Evolutionary conservation across 2,888 invertebrate genomes (phyloP), one percentile per base, ranked within the genome.

Genomic region (Drosophila yooni): DNA sequence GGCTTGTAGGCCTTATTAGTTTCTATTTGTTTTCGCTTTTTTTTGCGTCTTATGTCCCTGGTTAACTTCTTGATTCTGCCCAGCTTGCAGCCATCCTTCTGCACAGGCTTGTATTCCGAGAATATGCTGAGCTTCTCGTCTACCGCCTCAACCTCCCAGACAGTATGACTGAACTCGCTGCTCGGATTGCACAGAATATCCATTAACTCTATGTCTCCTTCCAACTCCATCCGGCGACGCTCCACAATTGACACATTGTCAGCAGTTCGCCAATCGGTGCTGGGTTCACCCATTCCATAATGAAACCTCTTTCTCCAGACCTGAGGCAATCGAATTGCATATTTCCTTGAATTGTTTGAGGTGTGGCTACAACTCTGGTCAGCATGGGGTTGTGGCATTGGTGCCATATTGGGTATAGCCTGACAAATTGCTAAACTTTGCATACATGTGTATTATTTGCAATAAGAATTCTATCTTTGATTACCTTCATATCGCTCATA

Each of bases 171-270:
- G 8, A 84, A 74, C 2, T 54, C 72, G 0, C 15, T 31, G n/a
- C 13, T 18, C 3, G 75, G 56, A 11, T 46, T 52, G 5, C 48
- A 7, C 5, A 70, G 67, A 0, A 74, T 2, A 1, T 51, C 65
- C 88, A 85, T 85, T 2, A 85, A 18, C 11, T 89, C 82, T 0
- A 65, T 25, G 1, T 64, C 66, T 3, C 21, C 27, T 0, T 36
- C 18, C 54, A 70, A 56, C 62, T 85, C 85, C 65, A 88, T 67
- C 15, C 73, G 54, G 3, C 85, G 76, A 1, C 85, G 60, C 48
- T 77, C 74, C 54, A 89, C 66, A 69, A 85, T 85, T 4, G 85
- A 53, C 31, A 85, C 34, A 40, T 77, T 61, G 6, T 88, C 82
- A 10, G 57, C 70, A 0, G 62, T 11, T 0, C 85, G 88, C 90